Evolutionary conservation across 2,888 invertebrate species (phyloP).

Genomic region (Cynaeus angustus): DNA sequence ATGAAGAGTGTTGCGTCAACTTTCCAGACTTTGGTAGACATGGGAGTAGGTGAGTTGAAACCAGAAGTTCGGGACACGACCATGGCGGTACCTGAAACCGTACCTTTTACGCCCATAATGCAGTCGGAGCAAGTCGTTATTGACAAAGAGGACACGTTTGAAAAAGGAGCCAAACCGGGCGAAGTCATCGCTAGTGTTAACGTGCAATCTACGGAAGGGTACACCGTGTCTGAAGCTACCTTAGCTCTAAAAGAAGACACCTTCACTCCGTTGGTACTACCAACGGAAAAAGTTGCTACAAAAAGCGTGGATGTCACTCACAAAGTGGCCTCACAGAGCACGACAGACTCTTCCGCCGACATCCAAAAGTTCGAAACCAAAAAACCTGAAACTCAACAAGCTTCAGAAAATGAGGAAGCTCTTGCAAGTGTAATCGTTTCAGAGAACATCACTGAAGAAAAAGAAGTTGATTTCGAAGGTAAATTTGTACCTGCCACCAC

Average conservation of each 20-base stretch:
- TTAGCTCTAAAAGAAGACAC: conserved; percentile 70
- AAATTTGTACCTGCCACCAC: conserved; percentile 72
- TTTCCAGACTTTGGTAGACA: conserved; percentile 55
- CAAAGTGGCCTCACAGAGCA: conserved; percentile 69
- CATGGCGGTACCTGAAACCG: conserved; percentile 60
- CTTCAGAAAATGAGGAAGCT: conserved; percentile 70
- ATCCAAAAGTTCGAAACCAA: conserved; percentile 57
- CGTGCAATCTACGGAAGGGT: conserved; percentile 68
- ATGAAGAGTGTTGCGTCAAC: conserved; percentile 68
- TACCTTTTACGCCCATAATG: conserved; percentile 65
- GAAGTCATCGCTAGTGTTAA: conserved; percentile 70
- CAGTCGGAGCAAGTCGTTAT: conserved; percentile 67
- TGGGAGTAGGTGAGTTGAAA: conserved; percentile 52
- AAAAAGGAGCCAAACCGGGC: conserved; percentile 65
- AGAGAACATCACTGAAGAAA: conserved; percentile 72
- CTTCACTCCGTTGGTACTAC: conserved; percentile 65
- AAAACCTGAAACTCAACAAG: conserved; percentile 63
- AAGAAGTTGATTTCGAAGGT: conserved; percentile 71
- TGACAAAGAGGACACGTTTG: conserved; percentile 70
- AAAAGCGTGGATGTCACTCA: conserved; percentile 63
- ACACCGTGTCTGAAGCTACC: conserved; percentile 70
- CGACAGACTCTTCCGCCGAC: conserved; percentile 62
- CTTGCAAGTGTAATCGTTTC: conserved; percentile 72
- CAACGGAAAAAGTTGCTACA: conserved; percentile 64
- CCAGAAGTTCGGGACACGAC: conserved; percentile 58